Evolutionary conservation across 2,113 vertebrate species (phyloP), one percentile per base, ranked within the genome.

Genomic region (Suricata suricatta): DNA sequence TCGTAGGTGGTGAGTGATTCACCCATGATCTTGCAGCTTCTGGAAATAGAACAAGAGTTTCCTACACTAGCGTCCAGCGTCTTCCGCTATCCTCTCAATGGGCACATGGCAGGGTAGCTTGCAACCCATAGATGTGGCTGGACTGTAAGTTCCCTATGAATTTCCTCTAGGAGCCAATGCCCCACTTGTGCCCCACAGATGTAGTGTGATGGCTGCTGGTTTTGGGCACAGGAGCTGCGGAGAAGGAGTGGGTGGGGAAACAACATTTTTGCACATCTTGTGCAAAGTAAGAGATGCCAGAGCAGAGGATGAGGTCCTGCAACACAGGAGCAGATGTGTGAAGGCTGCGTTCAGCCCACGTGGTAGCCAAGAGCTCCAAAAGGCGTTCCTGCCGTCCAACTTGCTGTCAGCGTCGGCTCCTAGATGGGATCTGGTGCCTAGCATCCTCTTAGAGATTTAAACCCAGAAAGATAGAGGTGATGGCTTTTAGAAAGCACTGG

Each of bases 21-120:
- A 71, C 15, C 6, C 11, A 12, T 9, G 29, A n/a, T 79, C 68
- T 38, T 60, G 19, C 35, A 90, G 80, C 57, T 87, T 94, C 41
- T 57, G 2, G 27, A 68, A 41, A 60, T 33, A 76, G 47, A 52
- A 8, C 29, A 21, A 72, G 88, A 19, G 33, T 71, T 79, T 87
- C 72, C 11, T 52, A 50, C n/a, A 21, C 0, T 0, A 44, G 14
- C 0, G 0, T 74, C 63, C n/a, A 8, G 0, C 2, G 11, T 10
- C 31, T 80, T 31, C 25, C 4, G 1, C 17, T 29, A 10, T 25
- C 44, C 54, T n/a, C 35, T 11, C 38, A 0, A 2, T 11, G 35
- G 35, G 52, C 15, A 23, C 2, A 0, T 71, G 9, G 23, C 29
- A 52, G 35, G 23, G 19, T 1, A 0, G 23, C 80, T 0, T 23